phyloP scores from a whole-genome alignment of 35 echinoderm and acorn worm species.

The Nesometra sesokonis region DNA sequence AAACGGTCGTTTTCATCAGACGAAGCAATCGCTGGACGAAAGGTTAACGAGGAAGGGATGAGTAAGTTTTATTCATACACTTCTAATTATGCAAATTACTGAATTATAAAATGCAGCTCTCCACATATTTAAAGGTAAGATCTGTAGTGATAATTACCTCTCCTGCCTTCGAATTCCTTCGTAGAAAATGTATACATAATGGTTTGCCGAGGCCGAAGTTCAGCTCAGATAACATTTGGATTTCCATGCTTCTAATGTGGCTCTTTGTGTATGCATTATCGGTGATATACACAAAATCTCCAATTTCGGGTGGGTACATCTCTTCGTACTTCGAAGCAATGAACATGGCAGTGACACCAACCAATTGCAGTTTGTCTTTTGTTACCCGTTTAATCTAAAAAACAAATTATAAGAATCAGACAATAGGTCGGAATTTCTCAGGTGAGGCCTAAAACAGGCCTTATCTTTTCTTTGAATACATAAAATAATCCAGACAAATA shows the following conservation, averaged over 20 bases:
- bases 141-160: constrained; percentile 72
- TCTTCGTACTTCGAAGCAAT: constrained; percentile 96
- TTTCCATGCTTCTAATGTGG: constrained; percentile 74
- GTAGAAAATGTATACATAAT: constrained; percentile 84
- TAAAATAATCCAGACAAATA: no score
- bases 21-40: no score
- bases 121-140: no score
- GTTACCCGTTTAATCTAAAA: constrained; percentile 65
- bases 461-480: no score
- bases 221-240: constrained; percentile 35
- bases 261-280: constrained; percentile 88
- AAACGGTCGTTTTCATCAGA: no score
- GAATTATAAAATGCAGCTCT: no score
- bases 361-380: constrained; percentile 77
- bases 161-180: constrained; percentile 88
- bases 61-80: no score
- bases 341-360: constrained; percentile 93
- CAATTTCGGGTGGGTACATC: constrained; percentile 97
- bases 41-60: no score
- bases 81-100: no score
- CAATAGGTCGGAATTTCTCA: no score
- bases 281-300: constrained; percentile 98
- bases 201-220: constrained; percentile 70
- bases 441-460: no score
- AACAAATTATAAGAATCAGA: no score